Evolutionary conservation across 1,140 invertebrate species (phyloP), one percentile per base, ranked within the genome.

Genomic region (Aphidius gifuensis): DNA sequence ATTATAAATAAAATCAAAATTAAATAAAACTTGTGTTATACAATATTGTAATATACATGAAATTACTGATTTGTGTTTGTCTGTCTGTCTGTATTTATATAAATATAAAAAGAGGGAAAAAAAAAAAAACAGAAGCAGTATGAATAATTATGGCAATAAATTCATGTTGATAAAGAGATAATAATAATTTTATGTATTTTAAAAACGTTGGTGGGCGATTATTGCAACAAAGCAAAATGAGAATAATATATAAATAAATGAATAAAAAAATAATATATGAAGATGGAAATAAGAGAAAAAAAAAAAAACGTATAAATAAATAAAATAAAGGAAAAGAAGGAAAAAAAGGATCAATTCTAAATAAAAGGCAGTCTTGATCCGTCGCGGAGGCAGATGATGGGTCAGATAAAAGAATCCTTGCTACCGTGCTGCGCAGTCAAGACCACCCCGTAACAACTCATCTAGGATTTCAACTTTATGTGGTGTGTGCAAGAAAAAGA

Each of bases 381-480:
- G 53, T 9, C 23, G 53, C 38, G 59, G 50, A 53, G 43, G 60
- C 44, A 61, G 60, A 61, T 61, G 60, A 61, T 32, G 60, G 38
- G 46, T 58, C 58, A 48, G 58, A 59, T 64, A 56, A 58, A 55
- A 46, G 50, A 5, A 56, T 56, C 38, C 53, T 56, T 61, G 57
- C 61, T 58, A 63, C 57, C 61, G 57, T 63, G 57, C 57, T 54
- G 61, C 61, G 61, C 47, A 49, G 23, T 32, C 23, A 40, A 47
- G 61, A 58, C 56, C 56, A 61, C 60, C 60, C 60, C 53, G 45
- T 45, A 61, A 61, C 23, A 45, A 55, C 64, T 67, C 71, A 64
- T 70, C 71, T 74, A 74, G 71, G 69, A 73, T 74, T 74, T 73
- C 73, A 74, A 62, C 54, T 51, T 63, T 56, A 39, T 58, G 61